Conservation (phyloP, 2,888 invertebrate species). For the Acanthacorydalis orientalis region DNA sequence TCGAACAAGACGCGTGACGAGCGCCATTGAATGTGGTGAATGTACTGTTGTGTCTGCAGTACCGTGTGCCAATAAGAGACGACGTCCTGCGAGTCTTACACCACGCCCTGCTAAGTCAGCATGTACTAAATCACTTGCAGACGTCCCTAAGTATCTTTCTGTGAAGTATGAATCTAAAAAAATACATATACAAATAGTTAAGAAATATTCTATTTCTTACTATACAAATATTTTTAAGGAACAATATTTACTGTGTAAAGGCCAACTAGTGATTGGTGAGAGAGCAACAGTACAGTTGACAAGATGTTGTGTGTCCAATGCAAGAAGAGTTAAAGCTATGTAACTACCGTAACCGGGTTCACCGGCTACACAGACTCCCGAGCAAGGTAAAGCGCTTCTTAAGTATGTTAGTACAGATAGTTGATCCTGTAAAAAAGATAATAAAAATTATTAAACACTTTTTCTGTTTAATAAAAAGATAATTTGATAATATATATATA, state of each 20-base stretch:
- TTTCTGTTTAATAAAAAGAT: neutral
- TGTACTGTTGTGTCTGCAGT: slow-evolving; percentile 75
- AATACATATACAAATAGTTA: slow-evolving; percentile 5
- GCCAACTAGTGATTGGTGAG: slow-evolving; percentile 75
- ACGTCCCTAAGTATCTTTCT: slow-evolving; percentile 71
- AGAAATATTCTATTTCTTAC: neutral
- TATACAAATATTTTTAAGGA: slow-evolving; percentile 2
- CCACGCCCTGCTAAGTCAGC: slow-evolving; percentile 62
- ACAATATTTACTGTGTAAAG: slow-evolving; percentile 49
- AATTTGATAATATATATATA: neutral
- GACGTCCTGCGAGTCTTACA: slow-evolving; percentile 48
- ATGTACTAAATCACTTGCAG: slow-evolving; percentile 45
- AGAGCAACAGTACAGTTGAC: slow-evolving; percentile 74
- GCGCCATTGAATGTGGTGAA: slow-evolving; percentile 71
- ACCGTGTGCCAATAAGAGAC: slow-evolving; percentile 60
- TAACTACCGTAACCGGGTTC: slow-evolving; percentile 75
- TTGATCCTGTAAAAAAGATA: slow-evolving; percentile 33
- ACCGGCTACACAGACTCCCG: slow-evolving; percentile 81
- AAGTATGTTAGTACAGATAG: slow-evolving; percentile 47
- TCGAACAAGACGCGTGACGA: slow-evolving; percentile 67
- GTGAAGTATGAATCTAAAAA: slow-evolving; percentile 71
- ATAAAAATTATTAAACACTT: too few relatives aligned
- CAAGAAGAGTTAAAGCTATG: slow-evolving; percentile 62
- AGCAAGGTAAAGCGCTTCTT: slow-evolving; percentile 61
- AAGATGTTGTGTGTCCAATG: slow-evolving; percentile 55